Percentiles rank a stretch among this genome's conserved stretches.
phyloP scores from a whole-genome alignment of 2,888 invertebrate genomes.

The Papilio gigon region DNA sequence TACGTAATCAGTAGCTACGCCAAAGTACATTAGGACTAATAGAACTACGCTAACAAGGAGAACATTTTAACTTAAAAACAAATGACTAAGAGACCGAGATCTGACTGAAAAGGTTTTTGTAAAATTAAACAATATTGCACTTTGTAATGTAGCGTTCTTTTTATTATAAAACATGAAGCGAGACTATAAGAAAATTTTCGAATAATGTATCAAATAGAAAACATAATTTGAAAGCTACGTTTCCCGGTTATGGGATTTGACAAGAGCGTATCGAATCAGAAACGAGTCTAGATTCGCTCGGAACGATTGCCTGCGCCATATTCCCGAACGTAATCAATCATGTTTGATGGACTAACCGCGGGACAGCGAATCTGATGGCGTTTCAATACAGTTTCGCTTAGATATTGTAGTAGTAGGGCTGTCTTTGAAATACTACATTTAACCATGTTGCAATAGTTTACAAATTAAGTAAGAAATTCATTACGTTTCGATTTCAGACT shows the following conservation, averaged over 20 bases:
- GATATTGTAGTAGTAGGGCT: background rate
- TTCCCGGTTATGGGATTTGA: conserved; percentile 20
- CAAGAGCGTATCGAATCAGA: conserved; percentile 31
- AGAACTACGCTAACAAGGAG: too few species aligned
- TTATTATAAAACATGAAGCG: background rate
- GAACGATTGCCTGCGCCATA: conserved; percentile 32
- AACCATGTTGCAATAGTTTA: conserved; percentile 2
- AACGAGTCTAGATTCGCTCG: conserved; percentile 34
- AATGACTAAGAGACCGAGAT: background rate
- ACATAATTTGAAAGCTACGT: conserved; percentile 5
- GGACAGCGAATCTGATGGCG: conserved; percentile 26
- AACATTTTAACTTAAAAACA: background rate
- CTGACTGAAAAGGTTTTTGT: background rate
- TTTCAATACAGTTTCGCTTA: conserved; percentile 32
- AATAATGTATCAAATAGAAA: background rate
- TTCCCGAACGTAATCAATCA: conserved; percentile 33
- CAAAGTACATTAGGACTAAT: conserved; percentile 11
- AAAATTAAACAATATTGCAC: background rate
- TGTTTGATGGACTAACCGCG: conserved; percentile 31
- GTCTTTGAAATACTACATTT: conserved; percentile 2
- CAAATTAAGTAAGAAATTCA: background rate
- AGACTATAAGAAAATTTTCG: background rate
- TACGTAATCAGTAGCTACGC: conserved; percentile 33
- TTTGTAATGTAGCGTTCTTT: background rate
- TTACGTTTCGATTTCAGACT: background rate